Evolutionary conservation across 2,113 vertebrate genomes (phyloP), one percentile per base, ranked within the genome.

Genomic region (Blennius ocellaris): DNA sequence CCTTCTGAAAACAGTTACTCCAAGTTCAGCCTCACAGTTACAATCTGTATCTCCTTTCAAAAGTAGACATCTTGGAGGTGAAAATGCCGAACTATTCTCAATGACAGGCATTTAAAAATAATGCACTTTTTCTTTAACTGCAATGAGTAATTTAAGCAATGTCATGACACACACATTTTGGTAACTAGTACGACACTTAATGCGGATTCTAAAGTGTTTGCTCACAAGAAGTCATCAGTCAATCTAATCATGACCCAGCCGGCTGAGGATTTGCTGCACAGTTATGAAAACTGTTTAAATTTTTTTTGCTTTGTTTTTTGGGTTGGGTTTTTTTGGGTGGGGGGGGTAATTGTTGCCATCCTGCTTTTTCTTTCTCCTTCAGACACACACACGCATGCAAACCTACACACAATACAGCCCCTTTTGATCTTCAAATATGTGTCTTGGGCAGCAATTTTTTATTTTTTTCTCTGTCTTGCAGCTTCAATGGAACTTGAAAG

Each of bases 401-500:
- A 76, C 59, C 63, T 58, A 76, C 68, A 71, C 75, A 81, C 80
- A 80, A 44, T 41, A 21, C 72, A 66, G 56, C 44, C 38, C 9
- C 30, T 74, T 90, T 88, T 89, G 78, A 88, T 88, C 78, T 87
- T 76, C 64, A 78, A 81, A 82, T 86, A 73, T 76, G 71, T 62
- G 73, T 83, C 76, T 86, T 76, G 52, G 72, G 53, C 78, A 76
- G 73, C 76, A 84, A 9, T 65, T 78, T 76, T 83, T 15, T 48
- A 52, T 7, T 43, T 3, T 62, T 69, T 69, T 79, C 39, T 15
- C 50, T 78, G 82, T 80, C 83, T 79, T 81, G 65, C 73, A 80
- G 76, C 76, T 89, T 87, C 72, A 85, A 41, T 81, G 83, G 80
- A 80, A 83, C 79, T 82, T 92, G 68, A 88, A 91, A 92, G 86